Evolutionary conservation across 2,113 vertebrate genomes (phyloP).

Genomic region (Conger conger): DNA sequence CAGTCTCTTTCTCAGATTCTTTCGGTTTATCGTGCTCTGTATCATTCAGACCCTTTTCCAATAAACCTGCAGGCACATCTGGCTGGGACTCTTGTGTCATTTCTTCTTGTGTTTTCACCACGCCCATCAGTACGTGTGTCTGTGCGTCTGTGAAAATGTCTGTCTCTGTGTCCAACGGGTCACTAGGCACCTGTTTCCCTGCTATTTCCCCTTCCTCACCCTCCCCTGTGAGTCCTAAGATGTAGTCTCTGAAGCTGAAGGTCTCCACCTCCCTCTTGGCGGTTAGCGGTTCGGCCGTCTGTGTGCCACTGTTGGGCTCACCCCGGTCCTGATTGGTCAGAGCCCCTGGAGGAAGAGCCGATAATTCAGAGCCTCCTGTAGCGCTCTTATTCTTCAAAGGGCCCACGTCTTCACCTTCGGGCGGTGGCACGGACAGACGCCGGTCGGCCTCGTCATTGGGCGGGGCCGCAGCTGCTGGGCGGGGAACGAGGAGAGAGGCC

Average conservation of each 20-base stretch:
- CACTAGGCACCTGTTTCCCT: neutral
- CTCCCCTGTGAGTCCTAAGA: constrained; percentile 47
- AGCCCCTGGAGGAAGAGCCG: constrained; percentile 43
- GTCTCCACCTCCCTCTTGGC: constrained; percentile 24
- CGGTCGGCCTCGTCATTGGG: constrained; percentile 25
- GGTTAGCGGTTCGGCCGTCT: constrained; percentile 45
- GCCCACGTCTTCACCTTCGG: constrained; percentile 38
- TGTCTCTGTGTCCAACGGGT: neutral
- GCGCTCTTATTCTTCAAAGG: constrained; percentile 35
- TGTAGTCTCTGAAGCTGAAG: constrained; percentile 50
- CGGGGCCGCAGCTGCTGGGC: constrained; percentile 22
- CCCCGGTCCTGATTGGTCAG: constrained; percentile 50
- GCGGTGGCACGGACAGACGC: constrained; percentile 18
- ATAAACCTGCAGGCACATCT: neutral
- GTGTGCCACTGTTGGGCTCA: constrained; percentile 53
- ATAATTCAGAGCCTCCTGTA: constrained; percentile 54
- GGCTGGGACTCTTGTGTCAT: neutral
- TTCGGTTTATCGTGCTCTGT: neutral
- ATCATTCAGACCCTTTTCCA: neutral
- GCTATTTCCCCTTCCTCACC: constrained; percentile 35
- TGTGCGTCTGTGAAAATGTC: constrained; percentile 23
- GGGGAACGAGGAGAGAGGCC: constrained; percentile 57
- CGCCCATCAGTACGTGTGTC: neutral
- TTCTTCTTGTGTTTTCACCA: neutral
- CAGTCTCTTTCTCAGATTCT: neutral